phyloP scores from a whole-genome alignment of 2,888 invertebrate species.

The Drosophila melanosoma region DNA sequence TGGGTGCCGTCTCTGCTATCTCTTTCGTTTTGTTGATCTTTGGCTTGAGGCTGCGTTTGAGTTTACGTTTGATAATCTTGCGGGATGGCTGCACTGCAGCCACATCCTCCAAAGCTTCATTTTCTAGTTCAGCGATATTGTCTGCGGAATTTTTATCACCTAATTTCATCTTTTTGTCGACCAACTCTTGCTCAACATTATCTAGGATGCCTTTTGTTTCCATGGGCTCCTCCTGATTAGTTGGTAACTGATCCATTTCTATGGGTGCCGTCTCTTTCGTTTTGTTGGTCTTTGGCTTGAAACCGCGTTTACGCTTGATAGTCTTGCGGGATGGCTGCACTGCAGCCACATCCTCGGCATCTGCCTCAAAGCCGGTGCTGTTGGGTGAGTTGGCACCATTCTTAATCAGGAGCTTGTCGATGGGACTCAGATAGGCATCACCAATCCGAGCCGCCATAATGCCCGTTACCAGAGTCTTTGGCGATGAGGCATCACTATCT shows the following conservation, averaged over 20 bases:
- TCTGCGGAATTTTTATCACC: background rate
- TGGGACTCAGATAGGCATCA: slow-evolving; percentile 74
- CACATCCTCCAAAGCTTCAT: slow-evolving; percentile 45
- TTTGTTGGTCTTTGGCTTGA: slow-evolving; percentile 35
- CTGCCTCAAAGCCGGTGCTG: slow-evolving; percentile 70
- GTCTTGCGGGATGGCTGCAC: slow-evolving; percentile 29
- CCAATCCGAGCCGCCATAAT: background rate
- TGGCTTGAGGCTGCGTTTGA: slow-evolving; percentile 48
- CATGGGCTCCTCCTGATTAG: too few relatives aligned
- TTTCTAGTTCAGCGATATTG: background rate
- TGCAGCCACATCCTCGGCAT: slow-evolving; percentile 53
- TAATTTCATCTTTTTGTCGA: slow-evolving; percentile 20
- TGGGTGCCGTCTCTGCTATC: background rate
- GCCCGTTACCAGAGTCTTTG: slow-evolving; percentile 13
- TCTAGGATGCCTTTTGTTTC: background rate
- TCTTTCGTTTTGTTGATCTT: slow-evolving; percentile 18
- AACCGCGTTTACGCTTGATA: slow-evolving; percentile 57
- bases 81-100: slow-evolving; percentile 6
- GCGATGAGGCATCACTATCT: slow-evolving; percentile 46
- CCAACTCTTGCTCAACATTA: slow-evolving; percentile 8
- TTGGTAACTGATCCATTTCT: background rate
- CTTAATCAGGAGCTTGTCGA: slow-evolving; percentile 82
- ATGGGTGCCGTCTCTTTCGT: background rate
- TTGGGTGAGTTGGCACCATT: slow-evolving; percentile 78
- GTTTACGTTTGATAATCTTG: slow-evolving; percentile 55